These are phyloP conservation scores for Patella pellucida DNA, from an alignment of 2,888 invertebrate genomes.

Conservation along the genomic window DNA sequence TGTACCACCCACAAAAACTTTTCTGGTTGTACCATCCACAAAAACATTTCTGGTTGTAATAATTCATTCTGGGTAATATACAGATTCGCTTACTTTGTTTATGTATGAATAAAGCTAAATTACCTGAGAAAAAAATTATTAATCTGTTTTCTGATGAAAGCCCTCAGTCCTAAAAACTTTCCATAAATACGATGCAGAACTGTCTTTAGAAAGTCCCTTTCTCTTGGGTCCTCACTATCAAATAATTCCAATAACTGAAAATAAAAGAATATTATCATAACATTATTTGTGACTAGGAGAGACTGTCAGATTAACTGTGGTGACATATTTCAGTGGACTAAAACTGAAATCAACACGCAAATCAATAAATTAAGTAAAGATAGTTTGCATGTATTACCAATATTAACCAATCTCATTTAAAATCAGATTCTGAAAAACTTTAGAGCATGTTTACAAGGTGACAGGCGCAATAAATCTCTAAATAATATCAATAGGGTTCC, in stretches of 20 bases:
- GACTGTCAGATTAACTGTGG: background rate
- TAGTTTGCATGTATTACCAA: too few species aligned
- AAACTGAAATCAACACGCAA: background rate
- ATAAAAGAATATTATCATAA: background rate
- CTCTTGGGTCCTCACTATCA: conserved; percentile 74
- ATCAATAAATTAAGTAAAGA: too few species aligned
- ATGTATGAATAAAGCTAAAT: conserved; percentile 25
- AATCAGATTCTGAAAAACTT: background rate
- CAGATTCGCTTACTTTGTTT: too few species aligned
- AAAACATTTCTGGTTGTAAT: too few species aligned
- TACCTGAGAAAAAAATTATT: conserved; percentile 95
- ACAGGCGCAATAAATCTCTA: too few species aligned
- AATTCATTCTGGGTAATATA: too few species aligned
- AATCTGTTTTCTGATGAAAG: conserved; percentile 86
- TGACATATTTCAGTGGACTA: background rate
- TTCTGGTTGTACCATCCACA: too few species aligned
- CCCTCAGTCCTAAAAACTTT: conserved; percentile 69
- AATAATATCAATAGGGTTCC: too few species aligned
- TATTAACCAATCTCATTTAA: background rate
- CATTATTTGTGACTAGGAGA: background rate
- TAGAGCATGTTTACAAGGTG: background rate
- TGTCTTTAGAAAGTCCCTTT: conserved; percentile 70
- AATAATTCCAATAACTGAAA: conserved; percentile 67
- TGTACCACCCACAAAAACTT: too few species aligned
- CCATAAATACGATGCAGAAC: conserved; percentile 70